Conservation (phyloP, 2,797 vertebrate species). For the Malacoraja senta region DNA sequence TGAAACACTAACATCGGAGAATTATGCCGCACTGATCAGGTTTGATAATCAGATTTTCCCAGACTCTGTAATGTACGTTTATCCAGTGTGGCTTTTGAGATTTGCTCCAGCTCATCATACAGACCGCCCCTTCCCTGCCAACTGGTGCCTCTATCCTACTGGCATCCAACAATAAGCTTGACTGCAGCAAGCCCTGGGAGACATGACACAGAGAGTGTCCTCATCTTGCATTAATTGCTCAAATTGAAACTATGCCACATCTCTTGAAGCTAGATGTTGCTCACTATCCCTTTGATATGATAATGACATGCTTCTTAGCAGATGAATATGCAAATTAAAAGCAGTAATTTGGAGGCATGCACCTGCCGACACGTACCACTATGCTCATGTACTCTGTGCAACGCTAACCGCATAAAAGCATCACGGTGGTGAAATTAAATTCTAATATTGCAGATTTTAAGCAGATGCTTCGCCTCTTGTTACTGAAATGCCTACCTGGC, state of each 20-base stretch:
- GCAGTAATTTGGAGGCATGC: slow-evolving; percentile 97
- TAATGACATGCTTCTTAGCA: slow-evolving; percentile 99
- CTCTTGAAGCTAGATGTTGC: slow-evolving; percentile 88
- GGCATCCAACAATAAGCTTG: slow-evolving; percentile 75
- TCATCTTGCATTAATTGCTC: slow-evolving; percentile 99
- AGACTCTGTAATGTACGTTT: background rate
- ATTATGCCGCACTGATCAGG: background rate
- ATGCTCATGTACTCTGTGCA: slow-evolving; percentile 74
- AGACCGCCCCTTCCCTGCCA: slow-evolving; percentile 63
- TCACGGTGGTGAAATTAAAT: slow-evolving; percentile 76
- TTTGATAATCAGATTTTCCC: slow-evolving; percentile 27
- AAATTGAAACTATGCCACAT: slow-evolving; percentile 98
- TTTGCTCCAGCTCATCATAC: slow-evolving; percentile 45
- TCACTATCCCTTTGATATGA: slow-evolving; percentile 99
- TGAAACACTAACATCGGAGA: background rate
- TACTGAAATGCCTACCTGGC: slow-evolving; percentile 32
- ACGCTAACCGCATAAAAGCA: slow-evolving; percentile 71
- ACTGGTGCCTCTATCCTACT: slow-evolving; percentile 63
- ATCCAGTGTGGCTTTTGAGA: slow-evolving; percentile 12
- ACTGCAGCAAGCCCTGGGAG: slow-evolving; percentile 76
- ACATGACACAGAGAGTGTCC: slow-evolving; percentile 80
- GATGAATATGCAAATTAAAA: slow-evolving; percentile 91
- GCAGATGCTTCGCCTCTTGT: slow-evolving; percentile 76
- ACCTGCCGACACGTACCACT: slow-evolving; percentile 92
- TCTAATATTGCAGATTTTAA: slow-evolving; percentile 70